Percentiles rank a stretch among this genome's conserved stretches.
Conservation (phyloP, 2,113 vertebrate species). For the Bucco capensis region DNA sequence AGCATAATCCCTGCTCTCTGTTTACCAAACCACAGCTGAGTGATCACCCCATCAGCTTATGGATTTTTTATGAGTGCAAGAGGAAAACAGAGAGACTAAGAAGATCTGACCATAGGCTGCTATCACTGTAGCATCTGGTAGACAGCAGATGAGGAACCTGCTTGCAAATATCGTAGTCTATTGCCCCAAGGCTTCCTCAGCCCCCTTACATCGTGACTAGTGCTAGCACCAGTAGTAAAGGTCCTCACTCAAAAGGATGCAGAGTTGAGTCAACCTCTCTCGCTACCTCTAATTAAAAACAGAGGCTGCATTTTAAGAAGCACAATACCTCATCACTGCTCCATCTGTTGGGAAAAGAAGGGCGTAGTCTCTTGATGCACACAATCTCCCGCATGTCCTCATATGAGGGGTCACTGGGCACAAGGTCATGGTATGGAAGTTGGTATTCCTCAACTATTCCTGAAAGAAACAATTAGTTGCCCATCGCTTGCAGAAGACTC, state of each 20-base stretch:
- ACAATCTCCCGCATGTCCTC: slow-evolving; percentile 97
- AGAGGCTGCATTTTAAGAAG: neutral
- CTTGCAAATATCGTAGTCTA: neutral
- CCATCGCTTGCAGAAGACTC: neutral
- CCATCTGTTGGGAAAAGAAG: slow-evolving; percentile 95
- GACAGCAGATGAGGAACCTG: neutral
- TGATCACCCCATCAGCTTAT: neutral
- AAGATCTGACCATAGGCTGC: neutral
- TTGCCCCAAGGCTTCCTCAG: neutral
- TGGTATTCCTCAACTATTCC: slow-evolving; percentile 97
- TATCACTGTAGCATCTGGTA: neutral
- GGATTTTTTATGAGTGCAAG: neutral
- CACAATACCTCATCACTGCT: slow-evolving; percentile 89
- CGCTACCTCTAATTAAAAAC: neutral
- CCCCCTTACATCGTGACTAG: neutral
- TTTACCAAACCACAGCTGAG: accelerated
- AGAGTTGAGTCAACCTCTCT: neutral
- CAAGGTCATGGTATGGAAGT: slow-evolving; percentile 90
- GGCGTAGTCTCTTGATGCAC: slow-evolving; percentile 88
- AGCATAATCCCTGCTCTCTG: neutral
- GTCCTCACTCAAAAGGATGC: neutral
- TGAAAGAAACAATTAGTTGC: slow-evolving; percentile 43
- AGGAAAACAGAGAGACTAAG: neutral
- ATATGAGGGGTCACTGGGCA: slow-evolving; percentile 91
- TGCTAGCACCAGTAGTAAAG: neutral